Conservation (phyloP, 2,113 vertebrate genomes). For the Pelodiscus sinensis region DNA sequence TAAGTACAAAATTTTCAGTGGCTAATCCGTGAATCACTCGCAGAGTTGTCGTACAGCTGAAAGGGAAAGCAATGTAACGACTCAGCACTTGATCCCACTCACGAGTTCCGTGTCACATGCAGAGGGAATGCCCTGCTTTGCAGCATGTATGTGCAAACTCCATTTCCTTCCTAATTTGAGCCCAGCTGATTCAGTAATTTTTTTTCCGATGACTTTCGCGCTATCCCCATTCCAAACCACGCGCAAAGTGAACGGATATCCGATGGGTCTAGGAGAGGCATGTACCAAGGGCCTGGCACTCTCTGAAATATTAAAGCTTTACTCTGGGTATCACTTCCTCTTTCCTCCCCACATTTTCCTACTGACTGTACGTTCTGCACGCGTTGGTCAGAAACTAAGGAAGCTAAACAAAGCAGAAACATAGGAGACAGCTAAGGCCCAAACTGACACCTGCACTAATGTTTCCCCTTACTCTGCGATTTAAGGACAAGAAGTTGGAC, state of each 20-base stretch:
- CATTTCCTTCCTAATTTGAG: conserved; percentile 58
- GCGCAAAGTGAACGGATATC: background rate
- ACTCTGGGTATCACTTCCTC: conserved; percentile 47
- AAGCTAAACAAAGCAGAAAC: background rate
- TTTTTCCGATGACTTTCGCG: background rate
- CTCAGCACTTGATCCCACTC: background rate
- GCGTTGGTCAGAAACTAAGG: background rate
- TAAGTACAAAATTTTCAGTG: conserved; percentile 25
- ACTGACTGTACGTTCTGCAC: conserved; percentile 22
- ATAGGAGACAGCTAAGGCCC: fast-evolving
- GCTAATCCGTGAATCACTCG: conserved; percentile 43
- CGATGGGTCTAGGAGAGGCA: background rate
- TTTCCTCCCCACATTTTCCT: conserved; percentile 23
- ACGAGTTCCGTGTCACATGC: background rate
- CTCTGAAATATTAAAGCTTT: conserved; percentile 42
- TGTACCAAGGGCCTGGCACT: conserved; percentile 25
- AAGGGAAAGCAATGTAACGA: conserved; percentile 52
- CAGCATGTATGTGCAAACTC: conserved; percentile 1
- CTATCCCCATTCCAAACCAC: conserved; percentile 31
- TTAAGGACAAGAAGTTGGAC: background rate
- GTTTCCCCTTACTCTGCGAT: fast-evolving
- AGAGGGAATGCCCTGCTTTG: background rate
- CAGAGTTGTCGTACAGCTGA: conserved; percentile 37
- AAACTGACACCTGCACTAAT: background rate
- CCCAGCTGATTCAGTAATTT: conserved; percentile 52